These are phyloP conservation scores for Scaptomyza pallida DNA, from an alignment of 1,140 invertebrate genomes.

Conservation along the genomic window DNA sequence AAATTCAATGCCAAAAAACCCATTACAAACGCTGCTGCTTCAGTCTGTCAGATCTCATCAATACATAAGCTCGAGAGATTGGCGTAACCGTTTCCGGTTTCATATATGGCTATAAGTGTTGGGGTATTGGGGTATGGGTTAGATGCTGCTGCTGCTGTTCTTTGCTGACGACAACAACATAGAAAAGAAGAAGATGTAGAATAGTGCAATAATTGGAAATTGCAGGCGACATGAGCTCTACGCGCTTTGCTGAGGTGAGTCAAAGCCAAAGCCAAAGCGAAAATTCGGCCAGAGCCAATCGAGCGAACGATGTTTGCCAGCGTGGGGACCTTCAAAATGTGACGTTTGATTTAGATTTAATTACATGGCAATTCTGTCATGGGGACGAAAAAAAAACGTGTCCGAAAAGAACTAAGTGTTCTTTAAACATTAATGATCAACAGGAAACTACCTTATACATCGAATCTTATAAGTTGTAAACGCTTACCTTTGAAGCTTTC, in stretches of 20 bases:
- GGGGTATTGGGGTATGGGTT: neutral
- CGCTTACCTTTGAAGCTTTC: neutral
- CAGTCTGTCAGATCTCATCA: constrained; percentile 71
- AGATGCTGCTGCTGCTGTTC: neutral
- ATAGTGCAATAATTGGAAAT: constrained; percentile 36
- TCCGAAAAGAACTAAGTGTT: constrained; percentile 16
- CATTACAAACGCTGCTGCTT: constrained; percentile 69
- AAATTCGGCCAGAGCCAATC: constrained; percentile 69
- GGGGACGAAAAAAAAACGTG: constrained; percentile 33
- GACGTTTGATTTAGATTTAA: constrained; percentile 82
- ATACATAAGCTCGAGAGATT: constrained; percentile 70
- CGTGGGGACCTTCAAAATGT: constrained; percentile 74
- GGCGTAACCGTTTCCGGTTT: constrained; percentile 74
- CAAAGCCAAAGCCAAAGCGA: constrained; percentile 50
- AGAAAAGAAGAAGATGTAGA: constrained; percentile 12
- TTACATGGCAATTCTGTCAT: constrained; percentile 67
- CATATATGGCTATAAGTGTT: constrained; percentile 7
- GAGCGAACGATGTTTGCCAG: constrained; percentile 58
- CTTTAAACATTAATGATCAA: too few relatives aligned
- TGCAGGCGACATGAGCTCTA: constrained; percentile 34
- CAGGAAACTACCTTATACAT: neutral
- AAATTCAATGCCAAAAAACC: constrained; percentile 74
- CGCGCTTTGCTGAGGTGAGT: constrained; percentile 47
- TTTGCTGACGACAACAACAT: constrained; percentile 36
- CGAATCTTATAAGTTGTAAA: neutral